These are phyloP conservation scores for crab-eating macaque (Macaca fascicularis) DNA, from an alignment of 2,113 vertebrate genomes.

Conservation along the genomic window T2T-MFA8v1.1 NC_088375.1:83060001-83060500, in stretches of 20 bases:
- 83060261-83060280: background rate
- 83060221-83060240: background rate
- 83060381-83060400: background rate
- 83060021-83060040: background rate
- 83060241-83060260: background rate
- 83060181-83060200: background rate
- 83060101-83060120: background rate
- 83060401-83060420: background rate
- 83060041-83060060: background rate
- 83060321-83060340: background rate
- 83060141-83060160: background rate
- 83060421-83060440: background rate
- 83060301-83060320: background rate
- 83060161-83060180: no score
- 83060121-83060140: background rate
- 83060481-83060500: background rate
- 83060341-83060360: background rate
- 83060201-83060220: no score
- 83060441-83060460: background rate
- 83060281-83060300: background rate
- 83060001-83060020: background rate
- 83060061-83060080: background rate
- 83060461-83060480: background rate
- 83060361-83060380: background rate
- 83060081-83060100: background rate